Evolutionary conservation across 1,140 invertebrate species (phyloP).

Genomic region (Zaprionus ornatus): DNA sequence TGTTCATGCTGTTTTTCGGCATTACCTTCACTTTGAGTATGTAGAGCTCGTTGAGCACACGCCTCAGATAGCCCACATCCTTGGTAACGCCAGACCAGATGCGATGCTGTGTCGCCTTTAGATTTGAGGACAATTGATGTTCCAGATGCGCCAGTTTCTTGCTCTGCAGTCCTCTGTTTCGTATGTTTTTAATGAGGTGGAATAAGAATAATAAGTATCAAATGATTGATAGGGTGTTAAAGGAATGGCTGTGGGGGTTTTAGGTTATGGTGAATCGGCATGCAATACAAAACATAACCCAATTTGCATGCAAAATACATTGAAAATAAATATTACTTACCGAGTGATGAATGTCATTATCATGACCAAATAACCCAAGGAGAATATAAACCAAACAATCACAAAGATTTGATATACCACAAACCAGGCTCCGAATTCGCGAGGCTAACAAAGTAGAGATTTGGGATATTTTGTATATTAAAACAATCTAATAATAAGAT

Average conservation of each 20-base stretch:
- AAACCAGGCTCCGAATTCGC: constrained; percentile 78
- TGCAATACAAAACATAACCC: constrained; percentile 51
- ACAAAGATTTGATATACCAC: constrained; percentile 83
- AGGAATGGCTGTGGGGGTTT: not conserved
- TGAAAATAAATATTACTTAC: constrained; percentile 52
- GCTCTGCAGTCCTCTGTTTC: constrained; percentile 84
- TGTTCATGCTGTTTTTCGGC: constrained; percentile 37
- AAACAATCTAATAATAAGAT: not conserved
- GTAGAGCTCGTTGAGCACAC: constrained; percentile 91
- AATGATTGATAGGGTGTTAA: constrained; percentile 19
- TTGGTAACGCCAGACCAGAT: constrained; percentile 91
- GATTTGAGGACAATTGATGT: constrained; percentile 89
- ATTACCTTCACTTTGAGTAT: constrained; percentile 90
- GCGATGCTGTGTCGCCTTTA: constrained; percentile 90
- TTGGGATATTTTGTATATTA: not conserved
- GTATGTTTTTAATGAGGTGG: constrained; percentile 18
- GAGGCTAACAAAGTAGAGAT: constrained; percentile 45
- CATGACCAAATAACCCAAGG: constrained; percentile 95
- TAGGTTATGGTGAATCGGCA: constrained; percentile 22
- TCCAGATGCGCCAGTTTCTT: constrained; percentile 90
- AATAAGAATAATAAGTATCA: constrained; percentile 13
- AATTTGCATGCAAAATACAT: constrained; percentile 31
- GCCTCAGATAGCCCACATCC: constrained; percentile 89
- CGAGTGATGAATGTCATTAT: constrained; percentile 93
- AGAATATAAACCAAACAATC: constrained; percentile 93